Evolutionary conservation across 2,888 invertebrate genomes (phyloP), one percentile per base, ranked within the genome.

Genomic region (Platypus cylindrus): DNA sequence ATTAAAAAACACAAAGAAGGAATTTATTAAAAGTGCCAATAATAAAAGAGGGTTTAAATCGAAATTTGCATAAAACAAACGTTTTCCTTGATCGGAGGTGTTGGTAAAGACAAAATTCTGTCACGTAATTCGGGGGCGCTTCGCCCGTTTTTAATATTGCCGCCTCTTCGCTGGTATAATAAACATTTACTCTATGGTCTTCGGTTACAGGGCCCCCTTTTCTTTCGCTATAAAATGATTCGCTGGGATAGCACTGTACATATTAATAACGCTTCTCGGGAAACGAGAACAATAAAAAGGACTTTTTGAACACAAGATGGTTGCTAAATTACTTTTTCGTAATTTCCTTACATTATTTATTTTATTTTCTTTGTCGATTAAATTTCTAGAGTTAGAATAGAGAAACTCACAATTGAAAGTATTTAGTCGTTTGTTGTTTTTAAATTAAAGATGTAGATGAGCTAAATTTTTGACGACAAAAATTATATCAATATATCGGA

Each of bases 61-160:
- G 36, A 40, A 43, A 47, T 47, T 48, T 45, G 43, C 48, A 46
- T 48, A 44, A 47, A 45, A 45, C 41, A 48, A 44, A 43, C 47
- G 41, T 47, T 47, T 44, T 42, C 38, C 46, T 41, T 43, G 41
- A 44, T 45, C 38, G 35, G 38, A 32, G 38, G 35, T 37, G 25
- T 11, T 34, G 40, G 26, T 38, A 42, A 45, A 45, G 46, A 45
- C 42, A 42, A 47, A 48, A 55, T 55, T 55, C 54, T 53, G 55
- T 55, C 55, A 55, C 55, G 55, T 55, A 50, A 45, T 41, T 36
- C 43, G 52, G 54, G 53, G 54, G 37, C 26, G 35, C 42, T 37
- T 41, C 41, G 48, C 45, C 45, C 51, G 51, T 53, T 56, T 56
- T 55, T 56, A 55, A 56, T 55, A 55, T 55, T 54, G 50, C 50